Base-by-base conservation (phyloP, 2,797 vertebrate species). In the Australoheros facetus region DNA sequence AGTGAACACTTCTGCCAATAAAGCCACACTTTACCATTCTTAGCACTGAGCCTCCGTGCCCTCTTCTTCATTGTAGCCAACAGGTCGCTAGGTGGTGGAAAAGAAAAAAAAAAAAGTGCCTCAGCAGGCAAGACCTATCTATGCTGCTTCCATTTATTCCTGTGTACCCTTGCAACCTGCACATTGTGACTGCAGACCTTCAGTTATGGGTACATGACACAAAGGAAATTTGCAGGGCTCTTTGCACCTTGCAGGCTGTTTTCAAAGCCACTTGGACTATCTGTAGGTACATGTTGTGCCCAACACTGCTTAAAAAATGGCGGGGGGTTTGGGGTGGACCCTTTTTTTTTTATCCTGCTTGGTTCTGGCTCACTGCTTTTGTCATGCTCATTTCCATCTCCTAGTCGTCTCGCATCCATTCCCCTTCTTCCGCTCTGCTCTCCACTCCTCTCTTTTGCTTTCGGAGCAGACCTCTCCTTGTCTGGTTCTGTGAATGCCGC, bases 321-420 rank as follows among this genome's bases (percentile, higher is more conserved):
- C 19, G 3, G 73, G 13, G 39, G 53, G 28, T 12, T 26, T 14
- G 26, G 62, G 69, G 48, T 17, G 56, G 64, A 59, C 71, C 75
- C 80, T 79, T 88, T 87, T 87, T 42, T 42, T 42, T 87, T 83
- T 75, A 80, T 85, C 86, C 83, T 77, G 77, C 90, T 86, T 83
- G 86, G 78, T 88, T 91, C 78, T 84, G 81, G 80, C 86, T 92
- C 81, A 71, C 66, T 79, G 90, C 87, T 88, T 91, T 88, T 86
- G 77, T 88, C 80, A 76, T 75, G 82, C 88, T 85, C 85, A 80
- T 88, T 84, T 84, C 81, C 83, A 66, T 77, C 82, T 88, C 78
- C 72, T 84, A 82, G 80, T 84, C 66, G 28, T 83, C 82, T 84
- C 77, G 42, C 62, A 75, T 88, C 62, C 73, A 66, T 64, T 79